Base-by-base conservation (phyloP, 2,888 invertebrate species). In the Tinea pellionella region DNA sequence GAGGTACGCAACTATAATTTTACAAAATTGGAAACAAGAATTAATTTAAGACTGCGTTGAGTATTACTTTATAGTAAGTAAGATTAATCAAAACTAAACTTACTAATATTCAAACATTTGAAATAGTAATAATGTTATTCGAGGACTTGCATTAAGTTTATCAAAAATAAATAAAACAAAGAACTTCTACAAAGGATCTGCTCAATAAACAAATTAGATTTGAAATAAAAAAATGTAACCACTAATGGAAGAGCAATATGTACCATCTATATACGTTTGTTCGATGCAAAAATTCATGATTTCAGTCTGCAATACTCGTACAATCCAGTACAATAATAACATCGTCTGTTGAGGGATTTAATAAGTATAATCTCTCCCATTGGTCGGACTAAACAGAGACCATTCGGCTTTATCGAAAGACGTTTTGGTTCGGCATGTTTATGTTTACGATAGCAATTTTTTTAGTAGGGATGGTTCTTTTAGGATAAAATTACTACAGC, bases 221-320 rank as follows among this genome's bases (percentile, higher is more conserved):
- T 9, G 37, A 42, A 59, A 37, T 11, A 59, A 41, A 59, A 30
- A 70, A 71, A 69, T 66, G 8, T 63, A 67, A 71, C 66, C 66
- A 67, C 66, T 73, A 71, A 75, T 73, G 69, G 71, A 73, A 73
- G 73, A 73, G 72, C 71, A 72, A 73, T 71, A 71, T 2, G 37
- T 37, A 30, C 68, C 65, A n/a, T n/a, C 63, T 60, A 30, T 30
- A 30, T 30, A 61, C 65, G 16, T 55, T 3, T 42, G 18, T 67
- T 64, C 61, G 64, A 67, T 68, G 68, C 69, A 67, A 53, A 53
- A 53, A 53, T 24, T 53, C 24, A 24, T 53, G 53, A 53, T 53
- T 53, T 24, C 19, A 24, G 53, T 12, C 24, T 53, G 19, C 24
- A 53, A 24, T 24, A n/a, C n/a, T n/a, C n/a, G n/a, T n/a, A 53